Percentiles rank a stretch among this genome's conserved stretches.
These are phyloP conservation scores for Coracopsis vasa DNA, from an alignment of 2,113 vertebrate species.

Conservation along the genomic window DNA sequence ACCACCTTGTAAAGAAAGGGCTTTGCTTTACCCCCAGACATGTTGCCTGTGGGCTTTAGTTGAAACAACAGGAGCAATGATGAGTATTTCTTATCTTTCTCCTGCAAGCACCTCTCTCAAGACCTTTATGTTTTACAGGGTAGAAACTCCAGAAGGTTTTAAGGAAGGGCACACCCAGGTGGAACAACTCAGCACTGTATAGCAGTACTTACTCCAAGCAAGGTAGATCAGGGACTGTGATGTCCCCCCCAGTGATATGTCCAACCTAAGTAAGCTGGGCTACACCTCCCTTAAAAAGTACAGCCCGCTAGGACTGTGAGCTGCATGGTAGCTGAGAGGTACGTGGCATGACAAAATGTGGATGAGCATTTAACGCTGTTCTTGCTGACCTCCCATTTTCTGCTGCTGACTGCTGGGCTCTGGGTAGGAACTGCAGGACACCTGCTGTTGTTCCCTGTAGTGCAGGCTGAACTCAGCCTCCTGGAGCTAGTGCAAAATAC, in stretches of 20 bases:
- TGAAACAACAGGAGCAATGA: not conserved
- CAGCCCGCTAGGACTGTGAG: not conserved
- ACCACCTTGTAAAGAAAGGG: not conserved
- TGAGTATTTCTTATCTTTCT: not conserved
- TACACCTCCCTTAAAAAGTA: not conserved
- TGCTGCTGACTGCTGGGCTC: not conserved
- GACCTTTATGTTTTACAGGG: not conserved
- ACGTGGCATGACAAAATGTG: not conserved
- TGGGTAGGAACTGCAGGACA: not conserved
- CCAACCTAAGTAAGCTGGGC: not conserved
- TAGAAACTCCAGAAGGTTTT: not conserved
- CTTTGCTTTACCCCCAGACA: not conserved
- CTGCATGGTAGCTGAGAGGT: not conserved
- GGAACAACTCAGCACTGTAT: fast-evolving
- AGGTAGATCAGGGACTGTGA: not conserved
- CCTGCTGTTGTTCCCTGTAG: not conserved
- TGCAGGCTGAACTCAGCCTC: not conserved
- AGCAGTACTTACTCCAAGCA: not conserved
- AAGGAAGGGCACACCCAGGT: not conserved
- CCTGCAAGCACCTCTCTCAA: not conserved
- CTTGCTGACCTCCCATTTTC: not conserved
- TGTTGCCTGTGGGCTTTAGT: not conserved
- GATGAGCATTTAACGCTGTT: not conserved
- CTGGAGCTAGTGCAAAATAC: not conserved
- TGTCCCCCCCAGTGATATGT: not conserved